Evolutionary conservation across 2,888 invertebrate genomes (phyloP).

Genomic region (Hecatera dysodea): DNA sequence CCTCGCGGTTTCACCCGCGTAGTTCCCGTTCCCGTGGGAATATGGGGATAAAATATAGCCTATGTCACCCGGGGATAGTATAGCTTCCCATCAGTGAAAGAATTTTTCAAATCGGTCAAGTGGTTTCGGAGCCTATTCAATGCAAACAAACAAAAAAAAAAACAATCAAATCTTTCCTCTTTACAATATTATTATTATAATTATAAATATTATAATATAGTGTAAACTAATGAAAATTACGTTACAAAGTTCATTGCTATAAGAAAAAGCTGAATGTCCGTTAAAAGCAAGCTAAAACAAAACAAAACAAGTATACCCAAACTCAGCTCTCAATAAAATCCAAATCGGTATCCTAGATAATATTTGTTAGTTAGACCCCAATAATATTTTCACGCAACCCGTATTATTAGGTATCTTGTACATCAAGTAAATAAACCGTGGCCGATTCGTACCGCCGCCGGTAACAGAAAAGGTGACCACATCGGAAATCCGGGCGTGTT

Average conservation of each 20-base stretch:
- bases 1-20: too few species aligned
- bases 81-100: too few species aligned
- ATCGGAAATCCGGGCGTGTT: conserved; percentile 82
- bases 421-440: conserved; percentile 62
- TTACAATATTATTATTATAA: too few species aligned
- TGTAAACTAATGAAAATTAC: neutral
- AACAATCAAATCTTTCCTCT: too few species aligned
- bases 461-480: conserved; percentile 83
- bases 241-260: neutral
- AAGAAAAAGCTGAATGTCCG: too few species aligned
- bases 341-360: neutral
- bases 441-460: conserved; percentile 64
- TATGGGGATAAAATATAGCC: too few species aligned
- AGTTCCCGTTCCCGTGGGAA: too few species aligned
- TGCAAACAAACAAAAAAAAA: too few species aligned
- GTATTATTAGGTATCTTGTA: conserved; percentile 42
- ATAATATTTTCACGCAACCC: neutral
- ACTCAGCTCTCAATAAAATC: neutral
- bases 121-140: too few species aligned
- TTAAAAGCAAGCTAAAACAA: neutral
- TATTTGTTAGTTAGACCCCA: neutral
- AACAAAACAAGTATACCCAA: neutral
- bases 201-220: too few species aligned
- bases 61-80: too few species aligned
- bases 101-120: too few species aligned